Conservation (phyloP, 2,797 vertebrate species). For the Borostomias antarcticus region DNA sequence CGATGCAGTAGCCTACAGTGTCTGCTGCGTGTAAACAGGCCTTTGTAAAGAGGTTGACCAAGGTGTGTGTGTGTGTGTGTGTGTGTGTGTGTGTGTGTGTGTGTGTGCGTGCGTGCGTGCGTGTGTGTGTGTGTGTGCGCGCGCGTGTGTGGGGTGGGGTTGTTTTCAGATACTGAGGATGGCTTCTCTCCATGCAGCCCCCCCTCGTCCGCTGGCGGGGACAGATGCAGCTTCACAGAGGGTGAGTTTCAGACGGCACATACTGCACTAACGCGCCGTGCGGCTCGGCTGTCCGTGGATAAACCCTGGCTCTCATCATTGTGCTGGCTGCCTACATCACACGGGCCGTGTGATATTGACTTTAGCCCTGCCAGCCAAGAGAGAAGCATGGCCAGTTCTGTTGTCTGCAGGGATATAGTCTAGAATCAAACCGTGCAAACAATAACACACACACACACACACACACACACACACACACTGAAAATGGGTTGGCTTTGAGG, state of each 20-base stretch:
- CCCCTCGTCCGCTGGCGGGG: conserved; percentile 64
- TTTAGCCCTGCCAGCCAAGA: conserved; percentile 33
- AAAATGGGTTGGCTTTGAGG: not conserved
- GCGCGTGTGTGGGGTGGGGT: too few species aligned
- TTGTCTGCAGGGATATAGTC: conserved; percentile 25
- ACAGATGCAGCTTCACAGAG: conserved; percentile 76
- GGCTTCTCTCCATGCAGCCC: conserved; percentile 70
- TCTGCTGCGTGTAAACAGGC: too few species aligned
- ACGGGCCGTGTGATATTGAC: conserved; percentile 37
- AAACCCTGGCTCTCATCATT: conserved; percentile 26
- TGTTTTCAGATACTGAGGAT: conserved; percentile 73
- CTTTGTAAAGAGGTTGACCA: too few species aligned
- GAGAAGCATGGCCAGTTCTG: conserved; percentile 2
- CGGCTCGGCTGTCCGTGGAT: conserved; percentile 2
- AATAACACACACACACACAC: conserved; percentile 2
- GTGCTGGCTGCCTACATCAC: not conserved
- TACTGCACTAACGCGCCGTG: not conserved
- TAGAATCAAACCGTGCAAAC: not conserved
- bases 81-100: too few species aligned
- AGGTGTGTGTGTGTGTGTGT: too few species aligned
- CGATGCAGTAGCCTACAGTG: too few species aligned
- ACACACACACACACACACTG: conserved; percentile 14
- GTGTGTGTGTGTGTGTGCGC: too few species aligned
- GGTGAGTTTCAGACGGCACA: conserved; percentile 62
- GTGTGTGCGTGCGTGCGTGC: too few species aligned